phyloP scores from a whole-genome alignment of 2,113 vertebrate genomes.

The Alethe diademata region DNA sequence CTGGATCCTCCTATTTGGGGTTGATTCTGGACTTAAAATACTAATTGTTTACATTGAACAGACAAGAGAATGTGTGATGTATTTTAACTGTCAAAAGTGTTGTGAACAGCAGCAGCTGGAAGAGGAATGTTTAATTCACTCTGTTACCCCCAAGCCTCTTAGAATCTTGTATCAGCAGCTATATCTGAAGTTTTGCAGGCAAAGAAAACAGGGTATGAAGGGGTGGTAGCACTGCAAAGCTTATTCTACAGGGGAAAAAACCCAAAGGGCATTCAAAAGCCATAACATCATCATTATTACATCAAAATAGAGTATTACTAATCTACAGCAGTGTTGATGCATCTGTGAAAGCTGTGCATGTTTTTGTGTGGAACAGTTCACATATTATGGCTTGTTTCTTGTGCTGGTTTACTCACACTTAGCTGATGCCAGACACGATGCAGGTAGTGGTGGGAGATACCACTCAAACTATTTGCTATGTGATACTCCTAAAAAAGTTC shows the following conservation, averaged over 20 bases:
- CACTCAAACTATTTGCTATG: background rate
- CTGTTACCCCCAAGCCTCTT: constrained; percentile 28
- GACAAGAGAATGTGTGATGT: constrained; percentile 80
- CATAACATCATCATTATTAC: background rate
- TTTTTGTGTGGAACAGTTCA: background rate
- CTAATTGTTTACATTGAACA: constrained; percentile 77
- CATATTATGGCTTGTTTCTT: background rate
- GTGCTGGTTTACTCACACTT: background rate
- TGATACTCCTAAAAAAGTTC: background rate
- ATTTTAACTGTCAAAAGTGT: constrained; percentile 79
- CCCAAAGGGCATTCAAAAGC: background rate
- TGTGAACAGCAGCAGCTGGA: constrained; percentile 80
- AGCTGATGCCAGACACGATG: background rate
- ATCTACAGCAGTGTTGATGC: background rate
- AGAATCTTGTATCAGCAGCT: constrained; percentile 46
- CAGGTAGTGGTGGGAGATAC: background rate
- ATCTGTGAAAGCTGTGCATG: background rate
- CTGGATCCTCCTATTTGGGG: constrained; percentile 71
- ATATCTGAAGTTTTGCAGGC: constrained; percentile 8
- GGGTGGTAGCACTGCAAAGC: background rate
- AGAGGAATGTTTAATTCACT: constrained; percentile 59
- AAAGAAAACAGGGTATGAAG: background rate
- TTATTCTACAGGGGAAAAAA: background rate
- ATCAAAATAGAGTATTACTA: background rate
- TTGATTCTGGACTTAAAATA: constrained; percentile 76